Percentiles rank a stretch among this genome's conserved stretches.
Evolutionary conservation across 2,113 vertebrate genomes (phyloP).

Genomic region (Oriolus oriolus): DNA sequence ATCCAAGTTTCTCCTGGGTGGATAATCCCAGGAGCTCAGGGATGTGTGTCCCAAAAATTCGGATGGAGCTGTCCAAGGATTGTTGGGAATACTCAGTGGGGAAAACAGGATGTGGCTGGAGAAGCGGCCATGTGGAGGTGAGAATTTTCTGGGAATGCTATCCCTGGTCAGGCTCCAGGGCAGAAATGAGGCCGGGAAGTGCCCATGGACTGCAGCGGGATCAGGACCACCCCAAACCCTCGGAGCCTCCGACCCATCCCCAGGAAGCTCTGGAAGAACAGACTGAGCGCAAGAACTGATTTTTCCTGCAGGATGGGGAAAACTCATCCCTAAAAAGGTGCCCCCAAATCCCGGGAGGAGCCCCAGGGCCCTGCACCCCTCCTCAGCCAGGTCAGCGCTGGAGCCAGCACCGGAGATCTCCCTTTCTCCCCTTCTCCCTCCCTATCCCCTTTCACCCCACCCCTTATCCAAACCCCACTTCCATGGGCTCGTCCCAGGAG

Average conservation of each 20-base stretch:
- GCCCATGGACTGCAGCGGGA: background rate
- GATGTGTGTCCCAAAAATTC: background rate
- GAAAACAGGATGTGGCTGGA: background rate
- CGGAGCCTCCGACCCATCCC: background rate
- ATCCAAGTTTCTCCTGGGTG: background rate
- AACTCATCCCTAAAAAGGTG: too few species aligned
- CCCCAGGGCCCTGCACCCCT: background rate
- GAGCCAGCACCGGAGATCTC: background rate
- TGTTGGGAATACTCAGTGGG: background rate
- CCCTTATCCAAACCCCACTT: background rate
- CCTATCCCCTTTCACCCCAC: background rate
- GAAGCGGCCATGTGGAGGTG: background rate
- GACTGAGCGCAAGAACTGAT: too few species aligned
- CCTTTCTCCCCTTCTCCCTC: background rate
- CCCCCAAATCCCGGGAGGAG: background rate
- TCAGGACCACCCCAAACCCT: background rate
- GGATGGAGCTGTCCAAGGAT: fast-evolving
- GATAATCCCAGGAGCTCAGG: background rate
- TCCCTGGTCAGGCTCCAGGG: background rate
- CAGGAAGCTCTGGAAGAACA: background rate
- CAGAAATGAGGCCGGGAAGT: background rate
- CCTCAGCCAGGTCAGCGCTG: background rate
- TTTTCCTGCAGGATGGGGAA: too few species aligned
- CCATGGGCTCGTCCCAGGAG: background rate
- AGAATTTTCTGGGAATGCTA: background rate